These are phyloP conservation scores for Apeltes quadracus DNA, from an alignment of 2,113 vertebrate genomes.

Conservation along the genomic window DNA sequence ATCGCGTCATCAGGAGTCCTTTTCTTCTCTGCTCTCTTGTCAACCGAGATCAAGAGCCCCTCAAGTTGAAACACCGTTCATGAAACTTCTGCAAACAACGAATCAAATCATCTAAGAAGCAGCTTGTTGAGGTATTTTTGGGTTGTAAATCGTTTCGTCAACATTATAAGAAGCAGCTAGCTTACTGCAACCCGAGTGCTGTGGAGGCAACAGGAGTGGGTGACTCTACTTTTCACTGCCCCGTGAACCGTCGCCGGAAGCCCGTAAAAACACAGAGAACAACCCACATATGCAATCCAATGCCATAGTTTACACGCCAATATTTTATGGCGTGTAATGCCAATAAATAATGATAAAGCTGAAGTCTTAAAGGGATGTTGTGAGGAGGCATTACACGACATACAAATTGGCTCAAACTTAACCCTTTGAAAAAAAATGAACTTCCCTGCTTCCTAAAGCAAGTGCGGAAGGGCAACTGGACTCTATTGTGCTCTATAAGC, in stretches of 20 bases:
- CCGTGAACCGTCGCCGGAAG: background rate
- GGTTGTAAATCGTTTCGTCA: background rate
- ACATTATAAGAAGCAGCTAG: background rate
- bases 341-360: background rate
- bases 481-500: no score
- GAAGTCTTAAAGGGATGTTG: background rate
- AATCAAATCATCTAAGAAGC: conserved; percentile 12
- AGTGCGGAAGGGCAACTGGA: background rate
- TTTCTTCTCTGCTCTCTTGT: conserved; percentile 14
- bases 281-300: background rate
- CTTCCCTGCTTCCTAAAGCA: background rate
- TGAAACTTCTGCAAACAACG: conserved; percentile 88
- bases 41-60: conserved; percentile 44
- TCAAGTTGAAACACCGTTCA: conserved; percentile 85
- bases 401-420: background rate
- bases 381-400: background rate
- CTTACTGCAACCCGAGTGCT: background rate
- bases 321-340: no score
- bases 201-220: background rate
- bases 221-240: background rate
- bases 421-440: background rate
- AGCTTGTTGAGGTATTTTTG: background rate
- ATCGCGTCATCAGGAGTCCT: conserved; percentile 33
- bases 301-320: background rate
- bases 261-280: background rate